phyloP scores from a whole-genome alignment of 2,888 invertebrate genomes.

The Sinelater perroti region DNA sequence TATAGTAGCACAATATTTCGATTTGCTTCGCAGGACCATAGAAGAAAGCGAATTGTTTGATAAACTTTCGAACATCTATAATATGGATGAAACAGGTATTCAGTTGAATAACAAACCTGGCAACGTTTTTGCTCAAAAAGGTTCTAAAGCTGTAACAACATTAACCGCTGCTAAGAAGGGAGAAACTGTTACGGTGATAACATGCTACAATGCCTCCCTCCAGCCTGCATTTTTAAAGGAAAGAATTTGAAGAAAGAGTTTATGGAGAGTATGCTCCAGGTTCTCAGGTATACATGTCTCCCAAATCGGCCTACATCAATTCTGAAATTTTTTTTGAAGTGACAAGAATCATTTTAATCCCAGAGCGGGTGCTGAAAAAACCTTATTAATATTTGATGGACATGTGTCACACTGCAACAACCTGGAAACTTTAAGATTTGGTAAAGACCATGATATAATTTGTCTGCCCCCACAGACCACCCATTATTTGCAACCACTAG shows the following conservation, averaged over 20 bases:
- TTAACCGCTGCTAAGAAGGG: conserved; percentile 48
- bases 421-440: conserved; percentile 41
- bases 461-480: conserved; percentile 49
- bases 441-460: conserved; percentile 46
- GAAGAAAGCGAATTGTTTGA: conserved; percentile 5
- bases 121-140: conserved; percentile 46
- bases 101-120: conserved; percentile 55
- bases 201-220: conserved; percentile 53
- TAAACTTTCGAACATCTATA: conserved; percentile 15
- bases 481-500: conserved; percentile 48
- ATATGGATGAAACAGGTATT: conserved; percentile 40
- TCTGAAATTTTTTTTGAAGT: not conserved
- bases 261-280: conserved; percentile 39
- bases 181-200: conserved; percentile 51
- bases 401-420: conserved; percentile 46
- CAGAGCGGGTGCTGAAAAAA: conserved; percentile 46
- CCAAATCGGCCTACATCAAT: conserved; percentile 13
- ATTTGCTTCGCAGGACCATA: not conserved
- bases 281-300: conserved; percentile 37
- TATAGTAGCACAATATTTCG: not conserved
- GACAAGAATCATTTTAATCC: conserved; percentile 49
- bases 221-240: conserved; percentile 46
- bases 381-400: conserved; percentile 49
- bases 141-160: conserved; percentile 43
- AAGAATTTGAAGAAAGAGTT: conserved; percentile 43